Evolutionary conservation across 1,140 invertebrate genomes (phyloP), one percentile per base, ranked within the genome.

Genomic region (Euwallacea similis): DNA sequence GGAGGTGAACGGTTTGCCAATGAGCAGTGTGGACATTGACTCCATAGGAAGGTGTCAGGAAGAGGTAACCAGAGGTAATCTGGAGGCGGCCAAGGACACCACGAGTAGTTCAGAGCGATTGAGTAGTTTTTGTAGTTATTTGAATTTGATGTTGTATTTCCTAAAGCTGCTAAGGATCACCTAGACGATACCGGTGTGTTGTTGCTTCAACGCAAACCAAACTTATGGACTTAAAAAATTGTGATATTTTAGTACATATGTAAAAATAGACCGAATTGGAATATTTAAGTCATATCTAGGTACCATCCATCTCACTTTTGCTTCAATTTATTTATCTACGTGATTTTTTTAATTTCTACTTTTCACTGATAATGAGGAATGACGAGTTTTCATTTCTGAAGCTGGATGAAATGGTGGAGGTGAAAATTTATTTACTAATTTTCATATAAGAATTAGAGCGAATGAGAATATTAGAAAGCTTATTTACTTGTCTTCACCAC

Each of bases 1-100:
- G 71, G 91, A 93, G 79, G 87, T 91, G 54, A 91, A 93, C 66
- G 91, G 91, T 0, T 86, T 88, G 61, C 86, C 88, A 0, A 88
- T 93, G 85, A 88, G 84, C 53, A 84, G 86, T 13, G 85, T 93
- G 64, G 88, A 91, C 73, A 84, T 89, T 15, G 89, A 90, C 65
- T 82, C 87, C 0, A 86, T 90, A 67, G 88, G 88, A 7, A 83
- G 86, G 60, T 90, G 89, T 75, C 85, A 89, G 70, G 89, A 90
- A 72, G 86, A 88, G 74, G 83, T 89, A 15, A 85, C 87, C 4
- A 84, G 88, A 71, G 88, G 87, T 59, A 90, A 89, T 79, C 79
- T 89, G 15, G 88, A 86, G 72, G 85, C 85, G 0, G 62, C 73
- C n/a, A 74, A 72, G 50, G 73, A 73, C 8, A 62, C 71, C 11